Base-by-base conservation (phyloP, 23 tunicate species). In the Clavelina lepadiformis region DNA sequence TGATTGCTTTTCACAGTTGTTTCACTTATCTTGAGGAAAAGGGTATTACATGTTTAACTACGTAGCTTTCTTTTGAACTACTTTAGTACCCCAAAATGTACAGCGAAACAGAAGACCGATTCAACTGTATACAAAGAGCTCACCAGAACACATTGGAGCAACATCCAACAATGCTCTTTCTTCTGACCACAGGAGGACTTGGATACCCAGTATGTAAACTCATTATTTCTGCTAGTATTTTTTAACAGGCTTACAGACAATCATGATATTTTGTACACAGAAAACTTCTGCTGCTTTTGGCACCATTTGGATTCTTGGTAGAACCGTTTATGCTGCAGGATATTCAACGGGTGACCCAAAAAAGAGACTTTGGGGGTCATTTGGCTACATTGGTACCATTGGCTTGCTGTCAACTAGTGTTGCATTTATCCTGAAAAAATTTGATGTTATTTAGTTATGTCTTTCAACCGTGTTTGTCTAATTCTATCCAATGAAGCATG, bases 61-160 rank as follows among this genome's bases (percentile, higher is more conserved):
- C n/a, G n/a, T n/a, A n/a, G n/a, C n/a, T n/a, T 61, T 33, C 31
- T 13, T 47, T 29, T 67, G 21, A n/a, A n/a, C n/a, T n/a, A n/a
- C n/a, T 77, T 51, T 28, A 78, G 85, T 82, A 82, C 44, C 89
- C 89, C 8, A 51, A 56, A 28, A 82, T 82, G 89, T 82, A 82
- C 75, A 73, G 75, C 6, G 89, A 73, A 28, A 50, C 70, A 1
- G 65, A 82, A 19, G 52, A 33, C 5, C 46, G 35, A n/a, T 82
- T 73, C 75, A 82, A 82, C 61, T 82, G 89, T 34, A 65, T 82
- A 8, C 89, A 82, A 26, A 68, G 89, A 38, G 80, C 89, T 2
- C 89, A 82, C 36, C 89, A 82, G 46, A 78, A 82, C 57, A 82
- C 89, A 18, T 30, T 82, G 31, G 89, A 82, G 49, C 23, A 38